Evolutionary conservation across 2,888 invertebrate genomes (phyloP), one percentile per base, ranked within the genome.

Genomic region (Coenonympha glycerion): DNA sequence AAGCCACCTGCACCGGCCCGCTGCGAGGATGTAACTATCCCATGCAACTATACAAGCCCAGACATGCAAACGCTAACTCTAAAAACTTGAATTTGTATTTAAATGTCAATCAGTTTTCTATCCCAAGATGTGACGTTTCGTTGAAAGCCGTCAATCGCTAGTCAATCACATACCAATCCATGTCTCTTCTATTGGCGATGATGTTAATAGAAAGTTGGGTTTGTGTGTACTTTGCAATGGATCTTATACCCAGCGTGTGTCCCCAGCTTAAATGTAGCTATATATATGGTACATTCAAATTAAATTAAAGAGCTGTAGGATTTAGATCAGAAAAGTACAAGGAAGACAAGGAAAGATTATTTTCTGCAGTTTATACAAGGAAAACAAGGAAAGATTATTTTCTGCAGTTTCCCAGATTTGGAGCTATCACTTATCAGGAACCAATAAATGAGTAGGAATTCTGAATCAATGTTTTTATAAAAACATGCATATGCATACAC

Each of bases 61-160:
- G 15, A 15, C 24, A 15, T 39, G 11, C 19, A 37, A 21, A 39
- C 22, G 11, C 21, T 11, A 19, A 11, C 19, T 8, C 39, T 39
- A 24, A 24, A 33, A 39, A 24, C 22, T 39, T 24, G 22, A 39
- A 9, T 39, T 39, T 39, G 24, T 39, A 39, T 24, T 39, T 39
- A 39, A 24, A 39, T 22, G 39, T 39, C 39, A 15, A 39, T 39
- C 39, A 39, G 24, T 24, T 15, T 13, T 37, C 37, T 24, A 15
- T 15, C 8, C 4, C 9, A 24, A 39, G 39, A 15, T 39, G 39
- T 24, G 39, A 11, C 39, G 13, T 30, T 39, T 39, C 24, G 39
- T 24, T 15, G 39, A 39, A 39, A 8, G 22, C 13, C 24, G 15
- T 39, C 39, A 22, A 39, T 39, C 39, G 39, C 8, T 24, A 24